Evolutionary conservation across 2,113 vertebrate species (phyloP).

Genomic region (Seriola dumerili): DNA sequence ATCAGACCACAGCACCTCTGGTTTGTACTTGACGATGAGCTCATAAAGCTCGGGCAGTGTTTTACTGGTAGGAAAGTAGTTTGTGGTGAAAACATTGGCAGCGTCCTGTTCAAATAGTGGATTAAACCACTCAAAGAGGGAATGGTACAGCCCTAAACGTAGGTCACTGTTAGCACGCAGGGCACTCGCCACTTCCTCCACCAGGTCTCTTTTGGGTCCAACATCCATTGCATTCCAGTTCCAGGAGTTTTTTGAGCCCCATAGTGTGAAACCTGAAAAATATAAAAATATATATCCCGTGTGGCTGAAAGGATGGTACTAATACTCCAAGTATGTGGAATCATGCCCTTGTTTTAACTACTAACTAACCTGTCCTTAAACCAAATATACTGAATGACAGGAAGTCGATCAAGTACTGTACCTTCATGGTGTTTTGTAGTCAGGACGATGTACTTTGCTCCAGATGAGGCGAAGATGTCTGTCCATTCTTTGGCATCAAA

Average conservation of each 20-base stretch:
- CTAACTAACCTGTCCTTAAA: neutral
- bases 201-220: slow-evolving; percentile 91
- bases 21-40: slow-evolving; percentile 88
- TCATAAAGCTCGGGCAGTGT: slow-evolving; percentile 93
- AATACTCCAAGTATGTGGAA: neutral
- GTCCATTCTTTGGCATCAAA: slow-evolving; percentile 92
- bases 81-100: slow-evolving; percentile 84
- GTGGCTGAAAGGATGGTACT: neutral
- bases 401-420: slow-evolving; percentile 50
- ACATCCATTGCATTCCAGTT: slow-evolving; percentile 94
- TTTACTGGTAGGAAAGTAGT: slow-evolving; percentile 88
- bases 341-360: neutral
- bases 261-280: slow-evolving; percentile 93
- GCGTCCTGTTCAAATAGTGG: slow-evolving; percentile 89
- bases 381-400: neutral
- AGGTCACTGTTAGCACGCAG: slow-evolving; percentile 85
- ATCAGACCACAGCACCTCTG: slow-evolving; percentile 96
- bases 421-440: slow-evolving; percentile 99
- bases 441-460: slow-evolving; percentile 95
- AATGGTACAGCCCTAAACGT: slow-evolving; percentile 94
- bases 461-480: slow-evolving; percentile 90
- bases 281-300: neutral
- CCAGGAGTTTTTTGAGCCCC: slow-evolving; percentile 95
- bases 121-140: slow-evolving; percentile 97
- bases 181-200: slow-evolving; percentile 88